Percentiles rank a stretch among this genome's conserved stretches.
Evolutionary conservation across 2,797 vertebrate species (phyloP).

Genomic region (Anniella stebbinsi): DNA sequence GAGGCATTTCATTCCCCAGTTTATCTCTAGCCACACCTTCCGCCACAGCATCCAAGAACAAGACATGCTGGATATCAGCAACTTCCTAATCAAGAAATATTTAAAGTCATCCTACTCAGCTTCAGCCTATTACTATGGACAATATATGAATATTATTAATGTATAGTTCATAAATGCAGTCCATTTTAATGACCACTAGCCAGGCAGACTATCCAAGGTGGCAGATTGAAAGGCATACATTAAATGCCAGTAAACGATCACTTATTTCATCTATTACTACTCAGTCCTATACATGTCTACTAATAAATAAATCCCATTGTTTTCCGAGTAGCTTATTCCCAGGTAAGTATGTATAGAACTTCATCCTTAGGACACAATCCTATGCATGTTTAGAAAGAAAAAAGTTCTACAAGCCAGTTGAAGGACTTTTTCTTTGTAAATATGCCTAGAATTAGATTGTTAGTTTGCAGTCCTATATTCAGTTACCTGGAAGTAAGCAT

Average conservation of each 20-base stretch:
- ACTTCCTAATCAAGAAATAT: neutral
- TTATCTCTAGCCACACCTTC: neutral
- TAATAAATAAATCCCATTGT: neutral
- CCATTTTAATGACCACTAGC: neutral
- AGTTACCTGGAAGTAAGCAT: neutral
- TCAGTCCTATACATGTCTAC: neutral
- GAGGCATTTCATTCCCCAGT: neutral
- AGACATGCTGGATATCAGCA: neutral
- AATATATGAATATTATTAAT: neutral
- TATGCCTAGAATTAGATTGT: no score
- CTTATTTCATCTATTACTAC: neutral
- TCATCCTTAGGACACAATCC: neutral
- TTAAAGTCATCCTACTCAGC: neutral
- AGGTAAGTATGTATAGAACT: neutral
- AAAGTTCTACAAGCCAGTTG: no score
- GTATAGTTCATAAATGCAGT: no score
- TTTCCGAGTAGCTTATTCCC: neutral
- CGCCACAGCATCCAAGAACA: neutral
- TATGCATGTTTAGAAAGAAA: no score
- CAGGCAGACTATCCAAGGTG: neutral
- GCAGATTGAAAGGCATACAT: neutral
- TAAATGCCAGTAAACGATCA: neutral
- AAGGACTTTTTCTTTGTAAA: no score
- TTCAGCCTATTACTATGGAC: neutral
- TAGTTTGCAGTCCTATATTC: neutral